Percentiles rank a stretch among this genome's conserved stretches.
Evolutionary conservation across 2,797 vertebrate species (phyloP).

Genomic region (Lophura swinhoii): DNA sequence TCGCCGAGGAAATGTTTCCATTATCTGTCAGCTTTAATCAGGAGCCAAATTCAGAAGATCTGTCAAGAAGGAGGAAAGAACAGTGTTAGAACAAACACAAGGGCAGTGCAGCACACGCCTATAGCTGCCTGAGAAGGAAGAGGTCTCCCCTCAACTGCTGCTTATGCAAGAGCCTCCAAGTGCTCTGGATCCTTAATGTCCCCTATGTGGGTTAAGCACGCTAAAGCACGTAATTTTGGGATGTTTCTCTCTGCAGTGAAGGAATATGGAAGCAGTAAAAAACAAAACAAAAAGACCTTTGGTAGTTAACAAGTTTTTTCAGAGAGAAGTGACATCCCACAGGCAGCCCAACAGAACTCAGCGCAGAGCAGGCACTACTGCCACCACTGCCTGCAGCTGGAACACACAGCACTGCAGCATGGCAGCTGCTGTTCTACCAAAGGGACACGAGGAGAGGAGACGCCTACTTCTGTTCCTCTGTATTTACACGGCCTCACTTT

Average conservation of each 20-base stretch:
- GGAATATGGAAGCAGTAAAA: not conserved
- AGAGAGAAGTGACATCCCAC: no score
- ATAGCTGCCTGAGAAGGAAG: not conserved
- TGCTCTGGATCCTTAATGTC: not conserved
- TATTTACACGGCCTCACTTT: not conserved
- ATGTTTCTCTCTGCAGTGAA: not conserved
- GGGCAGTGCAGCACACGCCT: not conserved
- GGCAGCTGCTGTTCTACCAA: not conserved
- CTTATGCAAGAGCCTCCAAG: not conserved
- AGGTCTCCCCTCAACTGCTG: not conserved
- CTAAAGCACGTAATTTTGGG: not conserved
- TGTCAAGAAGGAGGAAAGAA: conserved; percentile 17
- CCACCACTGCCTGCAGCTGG: not conserved
- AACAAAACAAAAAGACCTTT: not conserved
- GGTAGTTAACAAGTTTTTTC: no score
- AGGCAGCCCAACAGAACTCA: not conserved
- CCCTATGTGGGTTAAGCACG: rapidly evolving
- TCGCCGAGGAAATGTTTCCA: conserved; percentile 87
- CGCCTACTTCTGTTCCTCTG: not conserved
- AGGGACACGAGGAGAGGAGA: not conserved
- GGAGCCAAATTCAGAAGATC: conserved; percentile 40
- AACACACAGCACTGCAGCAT: not conserved
- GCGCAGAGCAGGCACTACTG: not conserved
- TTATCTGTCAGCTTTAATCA: conserved; percentile 81
- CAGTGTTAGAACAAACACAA: not conserved